Evolutionary conservation across 2,888 invertebrate genomes (phyloP), one percentile per base, ranked within the genome.

Genomic region (Hemaris fuciformis): DNA sequence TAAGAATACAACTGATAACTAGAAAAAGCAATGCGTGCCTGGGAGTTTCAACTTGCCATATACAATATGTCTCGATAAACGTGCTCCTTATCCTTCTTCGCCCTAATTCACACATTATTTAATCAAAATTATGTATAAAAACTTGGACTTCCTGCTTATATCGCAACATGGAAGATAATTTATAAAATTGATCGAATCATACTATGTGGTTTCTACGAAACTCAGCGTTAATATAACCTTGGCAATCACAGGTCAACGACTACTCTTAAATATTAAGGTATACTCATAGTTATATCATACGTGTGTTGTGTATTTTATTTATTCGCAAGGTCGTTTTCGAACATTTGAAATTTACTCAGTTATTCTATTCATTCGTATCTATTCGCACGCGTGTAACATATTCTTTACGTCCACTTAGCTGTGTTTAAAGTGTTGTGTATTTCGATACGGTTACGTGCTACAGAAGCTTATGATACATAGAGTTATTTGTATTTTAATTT

Each of bases 281-380:
- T 61, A 60, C 18, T 56, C 22, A 48, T 60, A 60, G 43, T 67
- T 83, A 73, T 85, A 84, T 85, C 76, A 68, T 80, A 77, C 72
- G 67, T 72, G n/a, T 76, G 75, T 81, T 84, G 84, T 85, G 91
- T 90, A 86, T 79, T 87, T 83, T 71, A 79, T 76, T 76, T 77
- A 84, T 83, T 69, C 63, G 67, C 88, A 90, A 90, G 91, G 90
- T 83, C 84, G 70, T 68, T 61, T 57, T 64, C 63, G 63, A 57
- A 53, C 48, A 48, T 66, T 68, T 70, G 64, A 63, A 34, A 61
- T 53, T 58, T 64, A 10, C 41, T 75, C 75, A 80, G 77, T 80
- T 64, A 70, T 68, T 75, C 73, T 77, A 68, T 69, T 68, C 70
- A 78, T 74, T 64, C 34, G 43, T 15, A 18, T 43, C n/a, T n/a